Percentiles rank a stretch among this genome's conserved stretches.
phyloP scores from a whole-genome alignment of 2,113 vertebrate species.

The Urocitellus parryii region DNA sequence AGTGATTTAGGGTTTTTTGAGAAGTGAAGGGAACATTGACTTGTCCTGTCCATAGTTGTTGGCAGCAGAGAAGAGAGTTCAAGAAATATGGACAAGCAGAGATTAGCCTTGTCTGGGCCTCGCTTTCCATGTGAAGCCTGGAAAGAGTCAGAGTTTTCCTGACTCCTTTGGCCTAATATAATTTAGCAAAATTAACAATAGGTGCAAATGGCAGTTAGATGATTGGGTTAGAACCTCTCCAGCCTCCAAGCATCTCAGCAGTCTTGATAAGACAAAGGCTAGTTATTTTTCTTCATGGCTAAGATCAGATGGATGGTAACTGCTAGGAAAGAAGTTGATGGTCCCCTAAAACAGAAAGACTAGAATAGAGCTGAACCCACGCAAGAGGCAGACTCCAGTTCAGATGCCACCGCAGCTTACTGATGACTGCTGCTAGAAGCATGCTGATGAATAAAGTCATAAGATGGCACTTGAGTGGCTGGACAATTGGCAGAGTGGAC shows the following conservation, averaged over 20 bases:
- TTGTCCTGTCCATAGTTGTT: neutral
- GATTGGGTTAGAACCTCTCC: neutral
- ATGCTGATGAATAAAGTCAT: neutral
- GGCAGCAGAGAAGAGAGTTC: neutral
- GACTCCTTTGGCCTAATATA: neutral
- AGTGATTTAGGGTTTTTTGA: neutral
- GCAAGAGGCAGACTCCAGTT: neutral
- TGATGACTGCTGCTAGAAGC: neutral
- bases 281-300: neutral
- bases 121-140: neutral
- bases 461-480: neutral
- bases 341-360: neutral
- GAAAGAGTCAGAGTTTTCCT: neutral
- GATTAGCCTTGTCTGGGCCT: neutral
- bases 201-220: neutral
- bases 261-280: neutral
- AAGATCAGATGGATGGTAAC: neutral
- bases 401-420: neutral
- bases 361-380: neutral
- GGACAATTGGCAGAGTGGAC: neutral
- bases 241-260: neutral
- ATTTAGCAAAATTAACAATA: neutral
- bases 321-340: neutral
- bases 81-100: neutral
- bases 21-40: neutral